phyloP scores from a whole-genome alignment of 2,888 invertebrate species.

The Eubasilissa splendida region DNA sequence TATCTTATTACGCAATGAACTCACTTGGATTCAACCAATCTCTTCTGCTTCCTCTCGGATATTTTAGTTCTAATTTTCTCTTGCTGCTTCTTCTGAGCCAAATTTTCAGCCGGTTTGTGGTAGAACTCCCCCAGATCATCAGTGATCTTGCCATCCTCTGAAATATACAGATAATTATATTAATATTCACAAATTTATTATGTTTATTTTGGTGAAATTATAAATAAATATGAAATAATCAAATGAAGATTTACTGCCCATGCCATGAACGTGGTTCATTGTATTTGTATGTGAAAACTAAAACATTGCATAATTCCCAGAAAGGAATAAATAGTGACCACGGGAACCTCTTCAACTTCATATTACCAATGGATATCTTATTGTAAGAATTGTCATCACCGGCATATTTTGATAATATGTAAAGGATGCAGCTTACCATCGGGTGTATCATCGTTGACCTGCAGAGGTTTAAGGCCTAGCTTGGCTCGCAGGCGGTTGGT shows the following conservation, averaged over 20 bases:
- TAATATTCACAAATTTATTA: too few species aligned
- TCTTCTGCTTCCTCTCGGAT: constrained; percentile 83
- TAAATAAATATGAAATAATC: too few species aligned
- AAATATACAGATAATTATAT: constrained; percentile 43
- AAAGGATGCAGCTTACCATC: constrained; percentile 62
- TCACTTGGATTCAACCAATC: constrained; percentile 80
- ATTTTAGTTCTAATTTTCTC: constrained; percentile 89
- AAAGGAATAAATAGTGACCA: too few species aligned
- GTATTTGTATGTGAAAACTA: too few species aligned
- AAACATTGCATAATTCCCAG: too few species aligned
- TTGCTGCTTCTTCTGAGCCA: constrained; percentile 80
- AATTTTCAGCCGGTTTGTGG: constrained; percentile 87
- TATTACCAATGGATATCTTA: too few species aligned
- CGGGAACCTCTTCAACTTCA: too few species aligned
- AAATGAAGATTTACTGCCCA: too few species aligned
- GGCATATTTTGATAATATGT: too few species aligned
- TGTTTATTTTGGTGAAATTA: too few species aligned
- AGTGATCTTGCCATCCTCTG: constrained; percentile 71
- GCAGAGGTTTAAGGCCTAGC: constrained; percentile 93
- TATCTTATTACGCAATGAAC: background rate
- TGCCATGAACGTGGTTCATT: too few species aligned
- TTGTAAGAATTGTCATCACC: too few species aligned
- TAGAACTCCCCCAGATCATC: constrained; percentile 85
- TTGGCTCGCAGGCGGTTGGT: constrained; percentile 93
- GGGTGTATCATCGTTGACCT: constrained; percentile 72